Base-by-base conservation (phyloP, 2,888 invertebrate genomes). In the Paralinhomoeus sp. region DNA sequence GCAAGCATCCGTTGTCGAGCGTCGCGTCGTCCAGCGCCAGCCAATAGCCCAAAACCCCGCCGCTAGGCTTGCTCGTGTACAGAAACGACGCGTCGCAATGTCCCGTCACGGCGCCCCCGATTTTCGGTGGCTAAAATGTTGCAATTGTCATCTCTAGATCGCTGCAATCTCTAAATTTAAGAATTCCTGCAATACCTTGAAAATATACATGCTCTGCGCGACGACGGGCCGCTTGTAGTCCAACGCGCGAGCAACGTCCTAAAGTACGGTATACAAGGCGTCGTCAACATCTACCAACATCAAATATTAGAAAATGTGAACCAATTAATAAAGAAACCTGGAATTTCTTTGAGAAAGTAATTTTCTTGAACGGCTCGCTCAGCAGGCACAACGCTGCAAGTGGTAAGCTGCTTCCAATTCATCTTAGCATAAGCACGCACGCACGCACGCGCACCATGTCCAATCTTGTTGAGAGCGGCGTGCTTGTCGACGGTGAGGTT, bases 201-300 rank as follows among this genome's bases (percentile, higher is more conserved):
- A 93, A 49, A 97, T 91, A 59, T 83, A 82, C 93, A 93, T 93
- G 67, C 89, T 87, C 62, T 93, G 93, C 1, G 77, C 77, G 0
- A 93, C 73, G 0, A 77, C 76, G 0, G 93, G 93, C 36, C 79
- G 77, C 44, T 69, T 66, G 48, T 78, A 73, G 3, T 75, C 76
- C 15, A 91, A 63, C 51, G 75, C 73, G n/a, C n/a, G n/a, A n/a
- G n/a, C n/a, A n/a, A n/a, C n/a, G n/a, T n/a, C n/a, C n/a, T n/a
- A n/a, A n/a, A n/a, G n/a, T n/a, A n/a, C n/a, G n/a, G n/a, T n/a
- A n/a, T n/a, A n/a, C n/a, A n/a, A n/a, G n/a, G n/a, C n/a, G n/a
- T n/a, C n/a, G n/a, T n/a, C n/a, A n/a, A n/a, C n/a, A n/a, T n/a
- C n/a, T n/a, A n/a, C n/a, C n/a, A n/a, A n/a, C n/a, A n/a, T n/a